Base-by-base conservation (phyloP, 2,113 vertebrate genomes). In the Anarrhichthys ocellatus region DNA sequence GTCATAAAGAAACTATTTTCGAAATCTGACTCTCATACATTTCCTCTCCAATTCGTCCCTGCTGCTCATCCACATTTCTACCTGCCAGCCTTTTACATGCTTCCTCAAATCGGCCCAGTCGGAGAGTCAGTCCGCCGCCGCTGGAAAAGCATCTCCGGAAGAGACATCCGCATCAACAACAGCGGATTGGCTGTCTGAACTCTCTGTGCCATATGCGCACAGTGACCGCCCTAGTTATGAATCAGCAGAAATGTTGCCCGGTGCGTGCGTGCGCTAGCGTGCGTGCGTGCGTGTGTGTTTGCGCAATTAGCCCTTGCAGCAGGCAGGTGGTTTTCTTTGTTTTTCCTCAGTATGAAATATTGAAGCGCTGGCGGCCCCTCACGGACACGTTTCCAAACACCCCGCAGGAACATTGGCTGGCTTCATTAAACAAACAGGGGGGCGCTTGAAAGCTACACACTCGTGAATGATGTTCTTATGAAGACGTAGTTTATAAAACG, bases 171-270 rank as follows among this genome's bases (percentile, higher is more conserved):
- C 73, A 72, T 81, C 50, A 75, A 81, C 62, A 71, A 11, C n/a
- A 62, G 4, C 73, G 56, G 81, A 80, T 80, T 72, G n/a, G 15
- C 32, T 24, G 62, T 76, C 29, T 70, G 80, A 83, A 82, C 72
- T 66, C 52, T 18, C n/a, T 13, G 10, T 58, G 24, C 54, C n/a
- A 27, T 24, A 27, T 27, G 56, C 24, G n/a, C 56, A 59, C 24
- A 27, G 56, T 59, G 56, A 59, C 24, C 56, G 22, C 56, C 24
- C 24, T 14, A 14, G 50, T 52, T 27, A 59, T 59, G 24, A 59
- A 59, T 59, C 56, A 59, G 56, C 56, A 59, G 6, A 56, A 27
- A 52, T 59, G 24, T 29, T 59, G 56, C 29, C 13, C 56, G 24
- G 56, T 14, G 56, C 15, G 13, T 29, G 24, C 11, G 54, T 6